A percentile compares a stretch with the other conserved stretches of the same genome.
These are phyloP conservation scores for Sinonovacula constricta DNA, from an alignment of 1,140 invertebrate species.

Conservation along the genomic window DNA sequence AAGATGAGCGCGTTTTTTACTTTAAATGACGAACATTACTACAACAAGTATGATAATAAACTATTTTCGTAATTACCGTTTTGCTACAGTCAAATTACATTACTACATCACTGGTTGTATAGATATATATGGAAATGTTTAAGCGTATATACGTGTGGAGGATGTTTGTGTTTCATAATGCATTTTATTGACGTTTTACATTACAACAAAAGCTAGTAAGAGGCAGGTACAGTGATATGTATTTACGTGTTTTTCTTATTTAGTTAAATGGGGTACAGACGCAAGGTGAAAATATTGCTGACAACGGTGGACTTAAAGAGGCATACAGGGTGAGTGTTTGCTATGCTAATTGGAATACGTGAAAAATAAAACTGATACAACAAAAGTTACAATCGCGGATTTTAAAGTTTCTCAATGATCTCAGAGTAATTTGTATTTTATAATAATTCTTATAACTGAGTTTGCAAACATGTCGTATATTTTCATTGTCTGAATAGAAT, in stretches of 20 bases:
- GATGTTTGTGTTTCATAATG: too few species aligned
- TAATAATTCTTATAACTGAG: not conserved
- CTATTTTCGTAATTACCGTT: too few species aligned
- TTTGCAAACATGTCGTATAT: not conserved
- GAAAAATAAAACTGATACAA: not conserved
- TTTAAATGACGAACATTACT: too few species aligned
- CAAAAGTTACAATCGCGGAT: not conserved
- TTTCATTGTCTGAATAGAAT: conserved; percentile 1
- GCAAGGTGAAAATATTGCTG: conserved; percentile 80
- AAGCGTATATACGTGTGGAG: too few species aligned
- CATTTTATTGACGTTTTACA: too few species aligned
- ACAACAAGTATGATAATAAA: too few species aligned
- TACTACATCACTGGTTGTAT: too few species aligned
- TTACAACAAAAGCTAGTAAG: too few species aligned
- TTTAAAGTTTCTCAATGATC: not conserved
- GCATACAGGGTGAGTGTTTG: conserved; percentile 74
- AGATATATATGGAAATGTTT: too few species aligned
- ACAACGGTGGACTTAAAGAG: conserved; percentile 80
- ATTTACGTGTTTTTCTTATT: not conserved
- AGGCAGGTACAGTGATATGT: too few species aligned
- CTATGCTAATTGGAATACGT: not conserved
- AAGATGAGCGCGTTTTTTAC: too few species aligned
- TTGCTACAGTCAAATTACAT: too few species aligned
- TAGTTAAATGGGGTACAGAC: conserved; percentile 79
- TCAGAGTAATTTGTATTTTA: not conserved